phyloP scores from a whole-genome alignment of 1,140 invertebrate genomes.

The Lordiphosa mommai region DNA sequence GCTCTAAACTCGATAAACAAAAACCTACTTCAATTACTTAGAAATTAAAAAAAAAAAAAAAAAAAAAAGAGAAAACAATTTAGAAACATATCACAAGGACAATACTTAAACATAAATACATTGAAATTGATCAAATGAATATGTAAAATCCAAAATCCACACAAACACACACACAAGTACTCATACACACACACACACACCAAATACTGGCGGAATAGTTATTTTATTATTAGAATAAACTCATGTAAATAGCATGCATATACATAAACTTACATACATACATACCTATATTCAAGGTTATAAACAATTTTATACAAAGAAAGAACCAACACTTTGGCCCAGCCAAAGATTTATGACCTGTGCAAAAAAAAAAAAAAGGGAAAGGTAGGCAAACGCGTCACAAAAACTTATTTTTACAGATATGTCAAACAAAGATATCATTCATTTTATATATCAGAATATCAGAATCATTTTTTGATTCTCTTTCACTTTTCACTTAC shows the following conservation, averaged over 20 bases:
- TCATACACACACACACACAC: constrained; percentile 40
- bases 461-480: no score
- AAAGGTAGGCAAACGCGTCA: not conserved
- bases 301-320: constrained; percentile 65
- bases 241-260: constrained; percentile 42
- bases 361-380: not conserved
- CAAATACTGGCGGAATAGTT: constrained; percentile 68
- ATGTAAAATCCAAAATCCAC: constrained; percentile 18
- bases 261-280: no score
- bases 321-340: constrained; percentile 42
- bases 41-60: constrained; percentile 69
- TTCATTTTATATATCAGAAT: no score
- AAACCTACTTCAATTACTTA: constrained; percentile 78
- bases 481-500: no score
- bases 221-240: constrained; percentile 71
- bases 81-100: constrained; percentile 79
- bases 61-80: constrained; percentile 75
- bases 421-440: no score
- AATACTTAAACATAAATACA: constrained; percentile 78
- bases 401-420: not conserved
- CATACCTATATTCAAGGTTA: constrained; percentile 40
- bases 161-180: constrained; percentile 32
- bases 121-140: constrained; percentile 48
- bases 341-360: constrained; percentile 35
- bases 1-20: constrained; percentile 70